phyloP scores from a whole-genome alignment of 1,140 invertebrate genomes.

The Drosophila orena region DNA sequence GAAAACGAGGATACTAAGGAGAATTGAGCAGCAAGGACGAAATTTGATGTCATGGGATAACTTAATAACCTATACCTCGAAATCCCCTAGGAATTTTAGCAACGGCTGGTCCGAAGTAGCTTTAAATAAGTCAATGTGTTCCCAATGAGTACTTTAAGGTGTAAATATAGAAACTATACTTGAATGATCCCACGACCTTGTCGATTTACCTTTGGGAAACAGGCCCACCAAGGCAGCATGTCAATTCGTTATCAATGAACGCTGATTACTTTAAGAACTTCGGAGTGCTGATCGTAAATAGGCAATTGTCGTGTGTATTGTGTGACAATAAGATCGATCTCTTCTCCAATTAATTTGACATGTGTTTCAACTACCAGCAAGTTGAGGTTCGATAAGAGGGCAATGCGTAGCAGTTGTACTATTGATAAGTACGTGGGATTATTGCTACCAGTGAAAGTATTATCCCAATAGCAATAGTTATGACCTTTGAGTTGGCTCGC shows the following conservation, averaged over 20 bases:
- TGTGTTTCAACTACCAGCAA: constrained; percentile 5
- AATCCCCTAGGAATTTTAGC: not conserved
- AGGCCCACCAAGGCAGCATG: not conserved
- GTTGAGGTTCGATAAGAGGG: constrained; percentile 15
- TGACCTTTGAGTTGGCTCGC: constrained; percentile 14
- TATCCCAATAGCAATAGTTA: not conserved
- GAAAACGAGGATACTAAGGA: not conserved
- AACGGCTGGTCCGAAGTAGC: constrained; percentile 35
- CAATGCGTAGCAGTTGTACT: not conserved
- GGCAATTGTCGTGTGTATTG: constrained; percentile 25
- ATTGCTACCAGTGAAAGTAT: not conserved
- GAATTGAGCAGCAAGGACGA: not conserved
- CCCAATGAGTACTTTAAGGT: constrained; percentile 25
- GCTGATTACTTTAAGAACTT: constrained; percentile 16
- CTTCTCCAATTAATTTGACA: constrained; percentile 36
- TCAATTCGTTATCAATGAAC: constrained; percentile 13
- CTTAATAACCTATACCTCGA: constrained; percentile 2
- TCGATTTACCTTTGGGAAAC: constrained; percentile 2
- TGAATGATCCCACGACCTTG: constrained; percentile 5
- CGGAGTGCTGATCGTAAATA: constrained; percentile 26
- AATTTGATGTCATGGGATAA: not conserved
- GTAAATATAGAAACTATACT: constrained; percentile 13
- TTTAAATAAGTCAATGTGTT: constrained; percentile 11
- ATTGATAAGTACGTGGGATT: constrained; percentile 2
- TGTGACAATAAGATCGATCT: constrained; percentile 31